phyloP scores from a whole-genome alignment of 2,888 invertebrate species.

The Acronicta psi region DNA sequence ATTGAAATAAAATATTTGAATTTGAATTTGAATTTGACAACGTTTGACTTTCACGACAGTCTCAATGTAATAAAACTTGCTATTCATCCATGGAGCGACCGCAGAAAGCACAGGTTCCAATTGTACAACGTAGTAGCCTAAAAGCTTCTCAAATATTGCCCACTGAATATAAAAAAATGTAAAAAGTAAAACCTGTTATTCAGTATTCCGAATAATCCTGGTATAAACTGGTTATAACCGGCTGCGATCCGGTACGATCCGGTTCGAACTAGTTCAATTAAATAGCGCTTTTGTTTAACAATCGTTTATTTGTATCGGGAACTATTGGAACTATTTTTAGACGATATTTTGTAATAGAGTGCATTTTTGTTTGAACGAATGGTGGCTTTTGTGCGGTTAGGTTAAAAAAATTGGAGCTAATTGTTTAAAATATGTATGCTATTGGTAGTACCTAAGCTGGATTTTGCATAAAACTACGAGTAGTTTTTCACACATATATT shows the following conservation, averaged over 20 bases:
- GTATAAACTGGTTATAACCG: conserved; percentile 40
- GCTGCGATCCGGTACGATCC: conserved; percentile 25
- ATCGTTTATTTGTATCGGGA: conserved; percentile 26
- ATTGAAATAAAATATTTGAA: too few relatives aligned
- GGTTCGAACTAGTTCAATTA: conserved; percentile 52
- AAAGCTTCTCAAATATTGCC: too few relatives aligned
- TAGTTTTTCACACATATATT: too few relatives aligned
- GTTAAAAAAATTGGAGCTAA: neutral
- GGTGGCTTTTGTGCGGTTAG: neutral
- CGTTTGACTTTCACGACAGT: too few relatives aligned
- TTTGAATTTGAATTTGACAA: too few relatives aligned
- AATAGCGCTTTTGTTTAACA: conserved; percentile 46
- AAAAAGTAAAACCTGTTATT: conserved; percentile 41
- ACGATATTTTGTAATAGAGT: conserved; percentile 17
- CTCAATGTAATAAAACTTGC: too few relatives aligned
- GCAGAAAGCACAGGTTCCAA: too few relatives aligned
- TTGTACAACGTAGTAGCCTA: too few relatives aligned
- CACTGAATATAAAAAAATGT: conserved; percentile 3
- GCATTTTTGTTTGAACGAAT: conserved; percentile 1
- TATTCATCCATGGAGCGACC: too few relatives aligned
- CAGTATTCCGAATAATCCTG: conserved; percentile 48
- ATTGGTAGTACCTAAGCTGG: too few relatives aligned
- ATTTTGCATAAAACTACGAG: too few relatives aligned
- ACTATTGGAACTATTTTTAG: conserved; percentile 28
- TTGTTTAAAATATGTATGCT: too few relatives aligned